Base-by-base conservation (phyloP, 1,140 invertebrate genomes). In the Drosophila willistoni region DNA sequence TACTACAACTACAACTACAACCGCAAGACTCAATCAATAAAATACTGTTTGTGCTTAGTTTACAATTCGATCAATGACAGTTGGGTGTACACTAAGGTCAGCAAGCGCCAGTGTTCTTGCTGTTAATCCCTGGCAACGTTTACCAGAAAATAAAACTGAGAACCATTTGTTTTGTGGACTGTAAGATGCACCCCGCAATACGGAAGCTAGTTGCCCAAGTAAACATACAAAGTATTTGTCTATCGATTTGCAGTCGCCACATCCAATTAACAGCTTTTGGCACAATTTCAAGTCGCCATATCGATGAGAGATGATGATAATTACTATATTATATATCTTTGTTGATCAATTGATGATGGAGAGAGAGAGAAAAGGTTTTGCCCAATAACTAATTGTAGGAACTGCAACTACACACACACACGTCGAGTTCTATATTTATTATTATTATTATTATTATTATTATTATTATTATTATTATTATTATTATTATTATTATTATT, bases 201-300 rank as follows among this genome's bases (percentile, higher is more conserved):
- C 7, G 7, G 14, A 7, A 47, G 19, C 9, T 10, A 0, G 6
- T 12, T 39, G 10, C 2, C 36, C 10, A n/a, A n/a, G n/a, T 39
- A 39, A 2, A 13, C 12, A 39, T 39, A 39, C 12, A 39, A 6
- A 29, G 29, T 12, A 13, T 12, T 12, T 12, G 76, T 67, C 73
- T 77, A 77, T 77, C 73, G 73, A 77, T 77, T 77, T 74, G 57
- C 73, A 77, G 73, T 70, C 73, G 60, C 73, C 73, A 77, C 73
- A 77, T 77, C 73, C 73, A 77, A 77, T 77, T 77, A 77, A 77
- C 73, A 77, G 73, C 41, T 60, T 55, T 77, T 77, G 77, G 73
- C 73, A 77, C 73, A 77, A 67, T 77, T 70, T 77, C 60, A 62
- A 14, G 65, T 22, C 47, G 65, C 65, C 29, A 39, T 71, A 70